Evolutionary conservation across 2,113 vertebrate genomes (phyloP), one percentile per base, ranked within the genome.

Genomic region (Nipponia nippon): DNA sequence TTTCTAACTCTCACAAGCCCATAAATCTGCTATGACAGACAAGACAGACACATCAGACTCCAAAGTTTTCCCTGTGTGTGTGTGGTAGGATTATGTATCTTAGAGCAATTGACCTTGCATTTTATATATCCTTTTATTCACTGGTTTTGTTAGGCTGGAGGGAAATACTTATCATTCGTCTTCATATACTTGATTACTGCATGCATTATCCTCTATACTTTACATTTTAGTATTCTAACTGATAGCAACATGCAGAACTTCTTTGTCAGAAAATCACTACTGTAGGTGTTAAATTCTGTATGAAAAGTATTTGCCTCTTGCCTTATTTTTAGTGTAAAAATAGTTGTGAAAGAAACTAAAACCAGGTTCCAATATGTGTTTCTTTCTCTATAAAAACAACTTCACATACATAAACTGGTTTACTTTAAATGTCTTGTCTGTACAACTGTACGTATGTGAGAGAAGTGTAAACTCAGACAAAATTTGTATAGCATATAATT

Each of bases 61-160:
- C 9, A 18, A 44, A 7, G 0, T 77, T 58, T 73, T 3, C 3
- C 32, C 3, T 61, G 0, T 49, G 8, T 61, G 5, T 58, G 1
- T 49, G 26, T 22, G 8, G 36, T 52, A 61, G 11, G 6, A 65
- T 56, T 66, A 61, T 12, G 11, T 40, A 12, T 9, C 25, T 59
- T 46, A 42, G 19, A 78, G 17, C 5, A 55, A 42, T 40, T 63
- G 9, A 52, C 1, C 15, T 71, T 29, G 2, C 9, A 78, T 85
- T 82, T 87, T 30, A 11, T 75, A 23, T 13, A 42, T 22, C 3
- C 3, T 63, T 71, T 83, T 55, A 59, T 71, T 53, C 3, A 70
- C 52, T 56, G 2, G 7, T 78, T 66, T 75, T 65, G 8, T 59
- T 81, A 76, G 13, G 5, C 10, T 46, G 20, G 13, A 63, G 11